phyloP scores from a whole-genome alignment of 2,797 vertebrate species.

The Synaphobranchus kaupii region DNA sequence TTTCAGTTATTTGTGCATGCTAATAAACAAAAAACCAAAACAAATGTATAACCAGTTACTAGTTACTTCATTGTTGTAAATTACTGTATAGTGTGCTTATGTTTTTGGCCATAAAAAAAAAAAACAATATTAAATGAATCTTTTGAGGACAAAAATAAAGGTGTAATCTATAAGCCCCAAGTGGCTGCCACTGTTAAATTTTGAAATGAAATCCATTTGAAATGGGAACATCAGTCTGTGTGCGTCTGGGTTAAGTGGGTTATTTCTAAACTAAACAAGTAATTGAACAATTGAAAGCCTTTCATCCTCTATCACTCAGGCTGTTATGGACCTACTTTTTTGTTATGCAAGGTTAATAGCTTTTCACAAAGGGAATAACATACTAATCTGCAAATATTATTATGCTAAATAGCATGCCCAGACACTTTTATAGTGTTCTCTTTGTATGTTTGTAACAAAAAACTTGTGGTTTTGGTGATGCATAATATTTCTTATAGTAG shows the following conservation, averaged over 20 bases:
- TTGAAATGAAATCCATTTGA: constrained; percentile 1
- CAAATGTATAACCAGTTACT: not conserved
- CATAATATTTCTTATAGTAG: not conserved
- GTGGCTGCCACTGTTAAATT: not conserved
- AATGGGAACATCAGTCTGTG: not conserved
- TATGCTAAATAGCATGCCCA: not conserved
- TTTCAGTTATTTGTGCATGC: not conserved
- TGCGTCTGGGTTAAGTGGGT: not conserved
- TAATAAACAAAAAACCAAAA: not conserved
- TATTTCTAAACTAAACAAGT: constrained; percentile 11
- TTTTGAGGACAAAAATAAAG: not conserved
- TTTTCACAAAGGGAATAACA: not conserved
- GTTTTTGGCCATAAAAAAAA: not conserved
- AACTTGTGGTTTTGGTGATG: not conserved
- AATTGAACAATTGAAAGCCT: not conserved
- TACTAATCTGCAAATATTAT: not conserved
- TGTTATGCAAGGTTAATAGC: not conserved
- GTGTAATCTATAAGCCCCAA: not conserved
- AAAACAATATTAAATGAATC: not conserved
- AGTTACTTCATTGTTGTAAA: not conserved
- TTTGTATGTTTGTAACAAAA: not conserved
- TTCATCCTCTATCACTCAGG: not conserved
- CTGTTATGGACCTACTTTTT: not conserved
- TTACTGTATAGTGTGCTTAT: not conserved
- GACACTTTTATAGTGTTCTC: not conserved